Evolutionary conservation across 2,888 invertebrate genomes (phyloP).

Genomic region (Tanaodytes sp.): DNA sequence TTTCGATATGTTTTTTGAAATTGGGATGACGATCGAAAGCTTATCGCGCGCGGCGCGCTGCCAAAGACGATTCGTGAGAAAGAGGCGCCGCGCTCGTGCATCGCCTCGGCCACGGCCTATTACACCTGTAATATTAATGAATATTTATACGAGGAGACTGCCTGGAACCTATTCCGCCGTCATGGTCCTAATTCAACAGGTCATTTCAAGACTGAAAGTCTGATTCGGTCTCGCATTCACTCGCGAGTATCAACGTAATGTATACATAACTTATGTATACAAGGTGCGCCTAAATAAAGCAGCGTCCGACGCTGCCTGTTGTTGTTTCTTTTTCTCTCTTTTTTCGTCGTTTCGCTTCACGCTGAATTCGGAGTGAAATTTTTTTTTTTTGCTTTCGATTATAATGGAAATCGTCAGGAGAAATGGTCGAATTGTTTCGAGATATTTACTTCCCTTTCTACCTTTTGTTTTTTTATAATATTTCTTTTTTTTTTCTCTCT

Average conservation of each 20-base stretch:
- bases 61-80: constrained; percentile 52
- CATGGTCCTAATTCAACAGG: constrained; percentile 46
- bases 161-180: constrained; percentile 50
- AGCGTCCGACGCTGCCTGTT: constrained; percentile 10
- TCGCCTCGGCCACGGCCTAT: constrained; percentile 52
- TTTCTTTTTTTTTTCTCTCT: too few species aligned
- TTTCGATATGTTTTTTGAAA: constrained; percentile 29
- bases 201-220: constrained; percentile 51
- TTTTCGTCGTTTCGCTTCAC: constrained; percentile 15
- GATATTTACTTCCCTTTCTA: too few species aligned
- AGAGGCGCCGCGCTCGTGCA: constrained; percentile 47
- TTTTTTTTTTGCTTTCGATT: too few species aligned
- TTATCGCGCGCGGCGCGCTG: constrained; percentile 45
- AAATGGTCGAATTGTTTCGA: constrained; percentile 23
- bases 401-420: constrained; percentile 24
- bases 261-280: constrained; percentile 38
- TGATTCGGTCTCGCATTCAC: constrained; percentile 44
- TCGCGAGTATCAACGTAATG: constrained; percentile 30
- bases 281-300: constrained; percentile 37
- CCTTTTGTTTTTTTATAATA: too few species aligned
- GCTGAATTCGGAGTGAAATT: constrained; percentile 27
- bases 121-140: constrained; percentile 62
- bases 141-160: constrained; percentile 58
- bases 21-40: constrained; percentile 36
- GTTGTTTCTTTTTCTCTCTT: too few species aligned